Conservation (phyloP, 2,888 invertebrate species). For the Aradus depressus region DNA sequence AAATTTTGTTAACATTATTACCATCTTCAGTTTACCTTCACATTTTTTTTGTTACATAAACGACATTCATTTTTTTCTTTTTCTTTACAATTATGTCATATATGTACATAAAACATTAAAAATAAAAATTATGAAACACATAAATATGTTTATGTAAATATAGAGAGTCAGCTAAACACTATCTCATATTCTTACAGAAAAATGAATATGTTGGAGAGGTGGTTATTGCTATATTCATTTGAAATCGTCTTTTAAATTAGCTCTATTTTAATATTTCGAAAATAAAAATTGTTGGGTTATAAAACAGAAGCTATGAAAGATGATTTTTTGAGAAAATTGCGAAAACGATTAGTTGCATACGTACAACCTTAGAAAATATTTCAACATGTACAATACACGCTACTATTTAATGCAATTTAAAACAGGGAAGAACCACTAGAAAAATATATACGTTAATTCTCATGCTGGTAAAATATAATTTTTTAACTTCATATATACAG, state of each 20-base stretch:
- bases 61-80: not conserved
- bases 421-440: constrained; percentile 14
- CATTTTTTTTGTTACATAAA: not conserved
- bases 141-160: constrained; percentile 4
- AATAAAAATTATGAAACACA: constrained; percentile 10
- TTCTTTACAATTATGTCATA: constrained; percentile 16
- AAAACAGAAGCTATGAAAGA: no score
- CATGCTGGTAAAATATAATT: constrained; percentile 1
- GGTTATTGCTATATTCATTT: not conserved
- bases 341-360: no score
- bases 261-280: not conserved
- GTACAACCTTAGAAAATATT: no score
- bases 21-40: not conserved
- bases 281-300: not conserved
- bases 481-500: not conserved
- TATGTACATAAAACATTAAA: constrained; percentile 8
- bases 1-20: not conserved
- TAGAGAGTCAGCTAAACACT: constrained; percentile 7
- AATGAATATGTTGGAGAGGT: not conserved
- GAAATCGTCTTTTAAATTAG: not conserved
- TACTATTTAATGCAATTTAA: constrained; percentile 15
- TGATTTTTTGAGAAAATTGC: no score
- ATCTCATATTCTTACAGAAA: constrained; percentile 1
- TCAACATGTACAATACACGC: constrained; percentile 18
- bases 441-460: constrained; percentile 5